These are phyloP conservation scores for Syngnathus rostellatus DNA, from an alignment of 2,797 vertebrate species.

Conservation along the genomic window DNA sequence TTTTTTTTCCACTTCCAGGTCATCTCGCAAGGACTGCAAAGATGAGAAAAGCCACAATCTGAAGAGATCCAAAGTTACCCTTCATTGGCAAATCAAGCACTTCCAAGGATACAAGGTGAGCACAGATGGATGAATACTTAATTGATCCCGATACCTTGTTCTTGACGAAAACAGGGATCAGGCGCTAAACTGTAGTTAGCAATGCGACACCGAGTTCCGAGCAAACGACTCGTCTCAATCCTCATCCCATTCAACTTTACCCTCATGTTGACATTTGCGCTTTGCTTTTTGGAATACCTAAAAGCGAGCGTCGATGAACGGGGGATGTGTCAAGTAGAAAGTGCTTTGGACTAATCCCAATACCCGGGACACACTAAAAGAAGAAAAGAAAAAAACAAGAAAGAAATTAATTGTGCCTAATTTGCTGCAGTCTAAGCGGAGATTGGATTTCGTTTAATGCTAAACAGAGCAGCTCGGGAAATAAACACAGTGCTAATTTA, in stretches of 20 bases:
- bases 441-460: slow-evolving; percentile 66
- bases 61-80: not conserved
- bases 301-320: slow-evolving; percentile 34
- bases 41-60: too few species aligned
- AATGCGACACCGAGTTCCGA: not conserved
- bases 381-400: slow-evolving; percentile 9
- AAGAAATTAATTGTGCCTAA: slow-evolving; percentile 65
- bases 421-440: slow-evolving; percentile 67
- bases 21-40: too few species aligned
- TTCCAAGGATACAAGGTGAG: not conserved
- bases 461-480: slow-evolving; percentile 55
- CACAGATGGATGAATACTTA: not conserved
- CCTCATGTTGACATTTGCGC: slow-evolving; percentile 33
- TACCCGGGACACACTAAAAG: slow-evolving; percentile 36
- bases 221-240: slow-evolving; percentile 6
- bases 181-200: not conserved
- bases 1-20: too few species aligned
- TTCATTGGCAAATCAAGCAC: not conserved
- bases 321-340: slow-evolving; percentile 34
- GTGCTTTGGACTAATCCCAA: slow-evolving; percentile 50
- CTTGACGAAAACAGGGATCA: not conserved
- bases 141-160: not conserved
- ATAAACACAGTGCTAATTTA: slow-evolving; percentile 64
- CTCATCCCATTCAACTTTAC: slow-evolving; percentile 26
- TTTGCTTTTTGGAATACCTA: slow-evolving; percentile 27